These are phyloP conservation scores for Scaptomyza hsui DNA, from an alignment of 1,140 invertebrate genomes.

Conservation along the genomic window DNA sequence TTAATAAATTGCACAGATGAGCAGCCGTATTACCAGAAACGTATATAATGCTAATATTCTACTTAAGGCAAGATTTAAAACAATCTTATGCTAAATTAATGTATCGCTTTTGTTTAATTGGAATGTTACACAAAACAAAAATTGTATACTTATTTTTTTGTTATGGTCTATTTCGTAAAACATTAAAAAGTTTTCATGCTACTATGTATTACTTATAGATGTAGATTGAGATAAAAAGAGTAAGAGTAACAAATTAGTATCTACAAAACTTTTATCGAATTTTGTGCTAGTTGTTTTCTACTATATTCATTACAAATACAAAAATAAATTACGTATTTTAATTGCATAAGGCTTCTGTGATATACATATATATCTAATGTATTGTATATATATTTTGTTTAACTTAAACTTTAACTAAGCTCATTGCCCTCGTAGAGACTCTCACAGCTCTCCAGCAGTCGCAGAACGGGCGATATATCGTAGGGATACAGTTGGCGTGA, in stretches of 20 bases:
- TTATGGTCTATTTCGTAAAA: neutral
- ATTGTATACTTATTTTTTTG: too few relatives aligned
- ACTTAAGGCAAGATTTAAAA: conserved; percentile 80
- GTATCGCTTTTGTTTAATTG: conserved; percentile 55
- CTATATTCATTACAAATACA: conserved; percentile 70
- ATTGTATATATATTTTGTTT: conserved; percentile 21
- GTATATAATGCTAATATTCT: conserved; percentile 27
- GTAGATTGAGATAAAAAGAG: conserved; percentile 1
- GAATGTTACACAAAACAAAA: conserved; percentile 28
- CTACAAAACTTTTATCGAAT: conserved; percentile 65
- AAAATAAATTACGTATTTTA: conserved; percentile 82
- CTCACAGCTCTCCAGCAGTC: conserved; percentile 93
- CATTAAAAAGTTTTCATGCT: too few relatives aligned
- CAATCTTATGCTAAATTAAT: conserved; percentile 73
- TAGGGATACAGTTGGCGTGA: conserved; percentile 93
- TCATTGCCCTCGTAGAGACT: conserved; percentile 93
- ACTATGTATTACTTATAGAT: too few relatives aligned
- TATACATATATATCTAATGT: conserved; percentile 18
- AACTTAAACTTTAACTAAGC: conserved; percentile 85
- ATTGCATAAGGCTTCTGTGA: conserved; percentile 62
- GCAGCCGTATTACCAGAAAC: conserved; percentile 48
- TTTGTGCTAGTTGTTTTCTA: conserved; percentile 64
- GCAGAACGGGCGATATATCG: conserved; percentile 94
- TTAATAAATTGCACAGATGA: conserved; percentile 56
- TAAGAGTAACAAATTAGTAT: conserved; percentile 32